These are phyloP conservation scores for western clawed frog (Xenopus tropicalis) DNA, from an alignment of 2,113 vertebrate genomes.

Conservation along the genomic window UCB_Xtro_10.0 CM004450.2:108329501-108330000, in stretches of 20 bases:
- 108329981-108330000: no score
- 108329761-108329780: constrained; percentile 32
- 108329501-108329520: no score
- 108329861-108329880: constrained; percentile 10
- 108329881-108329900: constrained; percentile 37
- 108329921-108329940: constrained; percentile 4
- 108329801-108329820: constrained; percentile 25
- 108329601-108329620: not conserved
- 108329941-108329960: constrained; percentile 22
- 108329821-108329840: constrained; percentile 35
- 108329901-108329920: constrained; percentile 14
- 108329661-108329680: constrained; percentile 25
- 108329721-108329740: constrained; percentile 8
- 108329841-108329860: constrained; percentile 39
- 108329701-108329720: constrained; percentile 6
- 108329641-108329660: constrained; percentile 10
- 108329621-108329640: constrained; percentile 27
- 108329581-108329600: not conserved
- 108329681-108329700: constrained; percentile 24
- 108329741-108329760: constrained; percentile 26
- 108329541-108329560: no score
- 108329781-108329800: constrained; percentile 21
- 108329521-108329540: no score
- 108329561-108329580: not conserved
- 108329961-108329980: not conserved